Evolutionary conservation across 2,113 vertebrate species (phyloP), one percentile per base, ranked within the genome.

Genomic region (Panthera tigris): DNA sequence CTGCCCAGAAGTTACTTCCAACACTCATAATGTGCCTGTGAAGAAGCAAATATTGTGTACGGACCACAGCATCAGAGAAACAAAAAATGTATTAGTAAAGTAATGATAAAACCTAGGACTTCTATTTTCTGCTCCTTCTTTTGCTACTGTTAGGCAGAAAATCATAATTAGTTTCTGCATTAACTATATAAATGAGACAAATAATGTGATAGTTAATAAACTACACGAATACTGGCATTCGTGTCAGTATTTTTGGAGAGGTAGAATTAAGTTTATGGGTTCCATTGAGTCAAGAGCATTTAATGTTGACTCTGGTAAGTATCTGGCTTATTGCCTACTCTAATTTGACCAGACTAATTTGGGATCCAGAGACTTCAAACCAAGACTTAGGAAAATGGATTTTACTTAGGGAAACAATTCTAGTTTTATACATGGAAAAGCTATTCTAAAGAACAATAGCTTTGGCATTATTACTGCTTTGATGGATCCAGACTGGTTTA

Each of bases 381-480:
- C 57, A 71, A 94, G 88, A 88, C 71, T 78, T 48, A 87, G 81
- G 69, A 89, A 96, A 89, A 92, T 91, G 33, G 18, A 89, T 95
- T 96, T 96, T 78, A 73, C 39, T 82, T 92, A 91, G 66, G 33
- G 52, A 85, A 97, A 88, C 45, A 68, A 52, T 93, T 97, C 45
- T 80, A 12, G 18, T 91, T 97, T 94, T 94, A 74, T 85, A 50
- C 45, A 82, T 86, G 39, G 78, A 96, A 93, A 96, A 82, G 66
- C 48, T 94, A 50, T 84, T 78, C 41, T 57, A 74, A 96, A 97
- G 57, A 96, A 95, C 80, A 97, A 74, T 97, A 85, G 45, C n/a
- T 55, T 95, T 97, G 96, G 55, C 78, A 80, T 85, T 89, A 80
- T 80, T 92, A 81, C 68, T 84, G 31, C 66, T 80, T 95, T 39